Percentiles rank a stretch among this genome's conserved stretches.
These are phyloP conservation scores for Pycnonotus jocosus DNA, from an alignment of 2,113 vertebrate species.

Conservation along the genomic window DNA sequence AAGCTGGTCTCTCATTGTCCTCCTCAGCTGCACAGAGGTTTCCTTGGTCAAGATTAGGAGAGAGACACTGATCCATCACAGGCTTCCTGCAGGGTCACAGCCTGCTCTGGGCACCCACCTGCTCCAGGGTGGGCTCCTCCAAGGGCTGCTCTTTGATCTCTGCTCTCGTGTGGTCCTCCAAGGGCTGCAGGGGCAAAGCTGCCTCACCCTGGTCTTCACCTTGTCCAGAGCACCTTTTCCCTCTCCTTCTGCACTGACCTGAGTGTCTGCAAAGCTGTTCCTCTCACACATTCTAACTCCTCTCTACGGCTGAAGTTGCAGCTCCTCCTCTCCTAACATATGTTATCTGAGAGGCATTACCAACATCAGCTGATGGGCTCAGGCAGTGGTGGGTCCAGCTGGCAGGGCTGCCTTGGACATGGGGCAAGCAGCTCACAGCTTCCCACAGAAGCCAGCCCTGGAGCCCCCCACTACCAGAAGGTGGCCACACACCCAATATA, in stretches of 20 bases:
- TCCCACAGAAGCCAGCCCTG: neutral
- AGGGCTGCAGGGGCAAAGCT: neutral
- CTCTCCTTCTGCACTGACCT: neutral
- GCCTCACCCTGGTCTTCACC: neutral
- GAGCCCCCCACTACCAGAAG: neutral
- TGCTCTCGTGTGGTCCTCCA: neutral
- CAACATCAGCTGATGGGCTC: neutral
- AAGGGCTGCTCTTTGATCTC: neutral
- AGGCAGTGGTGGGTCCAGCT: neutral
- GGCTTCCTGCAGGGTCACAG: neutral
- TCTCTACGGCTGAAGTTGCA: neutral
- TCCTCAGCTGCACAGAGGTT: neutral
- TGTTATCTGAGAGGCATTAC: neutral
- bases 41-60: neutral
- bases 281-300: neutral
- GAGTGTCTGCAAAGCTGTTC: neutral
- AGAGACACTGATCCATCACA: neutral
- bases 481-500: neutral
- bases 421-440: neutral
- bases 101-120: neutral
- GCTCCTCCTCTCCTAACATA: neutral
- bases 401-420: accelerated
- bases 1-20: neutral
- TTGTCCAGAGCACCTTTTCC: neutral
- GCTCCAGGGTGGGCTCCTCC: too few relatives aligned